These are phyloP conservation scores for Diadema setosum DNA, from an alignment of 35 echinoderm and acorn worm species.

Conservation along the genomic window DNA sequence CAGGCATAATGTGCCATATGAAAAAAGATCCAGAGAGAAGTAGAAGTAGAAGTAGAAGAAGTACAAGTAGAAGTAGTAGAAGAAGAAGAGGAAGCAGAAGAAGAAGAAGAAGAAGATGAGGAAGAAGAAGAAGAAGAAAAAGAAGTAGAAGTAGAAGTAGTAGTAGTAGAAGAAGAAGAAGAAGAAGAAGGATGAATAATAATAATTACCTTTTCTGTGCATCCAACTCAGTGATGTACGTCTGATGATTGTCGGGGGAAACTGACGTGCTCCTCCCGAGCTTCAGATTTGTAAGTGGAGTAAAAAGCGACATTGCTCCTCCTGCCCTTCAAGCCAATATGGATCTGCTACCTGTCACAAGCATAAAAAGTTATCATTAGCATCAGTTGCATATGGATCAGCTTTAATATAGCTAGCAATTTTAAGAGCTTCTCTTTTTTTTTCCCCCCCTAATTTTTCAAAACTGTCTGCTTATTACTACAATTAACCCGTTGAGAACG, in stretches of 20 bases:
- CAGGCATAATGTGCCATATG: too few relatives aligned
- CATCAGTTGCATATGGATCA: too few relatives aligned
- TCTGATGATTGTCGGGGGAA: slow-evolving; percentile 6
- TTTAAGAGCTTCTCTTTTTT: too few relatives aligned
- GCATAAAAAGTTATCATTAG: too few relatives aligned
- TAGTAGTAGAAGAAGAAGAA: not conserved
- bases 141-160: not conserved
- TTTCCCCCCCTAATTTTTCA: too few relatives aligned
- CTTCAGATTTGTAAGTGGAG: not conserved
- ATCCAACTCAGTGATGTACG: slow-evolving; percentile 35
- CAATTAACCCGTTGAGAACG: too few relatives aligned
- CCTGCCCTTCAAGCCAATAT: too few relatives aligned
- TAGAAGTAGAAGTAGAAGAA: not conserved
- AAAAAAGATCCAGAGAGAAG: not conserved
- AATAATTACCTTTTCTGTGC: slow-evolving; percentile 15
- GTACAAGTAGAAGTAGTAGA: not conserved
- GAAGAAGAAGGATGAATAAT: not conserved
- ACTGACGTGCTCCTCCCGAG: not conserved
- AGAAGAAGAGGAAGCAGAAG: not conserved
- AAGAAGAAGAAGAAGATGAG: not conserved
- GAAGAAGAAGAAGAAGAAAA: not conserved
- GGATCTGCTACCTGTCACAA: too few relatives aligned
- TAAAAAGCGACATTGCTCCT: slow-evolving; percentile 13
- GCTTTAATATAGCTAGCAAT: too few relatives aligned
- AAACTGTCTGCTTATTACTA: too few relatives aligned